Conservation (phyloP, 1,140 invertebrate genomes). For the Bombus cullumanus region DNA sequence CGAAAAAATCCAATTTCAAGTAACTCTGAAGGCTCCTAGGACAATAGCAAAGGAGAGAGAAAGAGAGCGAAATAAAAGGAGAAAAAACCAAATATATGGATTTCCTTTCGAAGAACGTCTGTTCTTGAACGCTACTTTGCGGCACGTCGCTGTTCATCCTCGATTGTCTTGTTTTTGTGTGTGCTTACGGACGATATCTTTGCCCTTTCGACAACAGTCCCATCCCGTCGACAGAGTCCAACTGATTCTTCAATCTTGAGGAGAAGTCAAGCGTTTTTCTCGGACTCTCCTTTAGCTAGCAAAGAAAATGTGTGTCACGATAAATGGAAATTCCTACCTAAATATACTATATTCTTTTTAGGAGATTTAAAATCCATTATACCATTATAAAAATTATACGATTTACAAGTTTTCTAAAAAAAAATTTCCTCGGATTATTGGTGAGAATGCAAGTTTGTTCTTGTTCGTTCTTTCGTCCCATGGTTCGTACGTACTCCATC, state of each 20-base stretch:
- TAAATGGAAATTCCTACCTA: neutral
- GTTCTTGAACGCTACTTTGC: slow-evolving; percentile 36
- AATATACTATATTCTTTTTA: too few species aligned
- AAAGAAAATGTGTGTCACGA: neutral
- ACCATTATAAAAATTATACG: too few species aligned
- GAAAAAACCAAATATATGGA: slow-evolving; percentile 43
- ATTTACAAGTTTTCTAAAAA: too few species aligned
- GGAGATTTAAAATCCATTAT: too few species aligned
- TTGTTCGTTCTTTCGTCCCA: too few species aligned
- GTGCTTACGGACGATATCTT: slow-evolving; percentile 49
- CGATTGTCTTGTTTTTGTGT: slow-evolving; percentile 33
- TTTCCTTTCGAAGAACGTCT: slow-evolving; percentile 21
- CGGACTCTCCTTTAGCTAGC: neutral
- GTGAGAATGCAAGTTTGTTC: neutral
- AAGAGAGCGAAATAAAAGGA: slow-evolving; percentile 12
- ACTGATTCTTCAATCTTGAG: slow-evolving; percentile 21
- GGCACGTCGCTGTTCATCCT: slow-evolving; percentile 25
- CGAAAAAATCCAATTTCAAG: slow-evolving; percentile 45
- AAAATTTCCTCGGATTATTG: too few species aligned
- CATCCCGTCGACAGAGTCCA: neutral
- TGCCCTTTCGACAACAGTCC: slow-evolving; percentile 33
- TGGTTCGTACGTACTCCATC: neutral
- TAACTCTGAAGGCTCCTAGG: neutral
- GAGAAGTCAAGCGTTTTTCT: neutral
- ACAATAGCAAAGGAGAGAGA: slow-evolving; percentile 3